These are phyloP conservation scores for Copsychus sechellarum DNA, from an alignment of 2,113 vertebrate species.

Conservation along the genomic window DNA sequence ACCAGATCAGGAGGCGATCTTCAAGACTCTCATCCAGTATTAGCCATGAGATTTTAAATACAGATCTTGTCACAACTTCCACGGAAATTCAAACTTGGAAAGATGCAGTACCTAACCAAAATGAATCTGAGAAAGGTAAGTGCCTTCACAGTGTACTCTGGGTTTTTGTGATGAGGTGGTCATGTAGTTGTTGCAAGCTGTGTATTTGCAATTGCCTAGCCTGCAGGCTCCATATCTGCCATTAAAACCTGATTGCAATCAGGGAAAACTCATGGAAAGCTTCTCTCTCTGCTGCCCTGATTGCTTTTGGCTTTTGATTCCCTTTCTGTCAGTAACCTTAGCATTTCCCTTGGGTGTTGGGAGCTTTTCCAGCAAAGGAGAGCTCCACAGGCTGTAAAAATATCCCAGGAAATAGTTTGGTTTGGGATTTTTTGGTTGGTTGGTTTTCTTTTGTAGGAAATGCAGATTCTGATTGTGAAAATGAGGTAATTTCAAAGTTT, in stretches of 20 bases:
- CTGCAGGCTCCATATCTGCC: background rate
- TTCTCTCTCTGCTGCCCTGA: background rate
- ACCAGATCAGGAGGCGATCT: slow-evolving; percentile 73
- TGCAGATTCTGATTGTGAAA: background rate
- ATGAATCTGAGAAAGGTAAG: slow-evolving; percentile 71
- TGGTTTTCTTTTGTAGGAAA: background rate
- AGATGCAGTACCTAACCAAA: slow-evolving; percentile 47
- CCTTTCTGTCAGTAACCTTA: background rate
- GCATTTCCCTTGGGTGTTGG: background rate
- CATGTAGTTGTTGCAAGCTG: background rate
- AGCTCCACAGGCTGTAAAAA: background rate
- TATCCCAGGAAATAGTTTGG: background rate
- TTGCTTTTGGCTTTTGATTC: background rate
- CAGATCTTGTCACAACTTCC: slow-evolving; percentile 47
- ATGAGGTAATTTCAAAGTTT: background rate
- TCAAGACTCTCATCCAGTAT: slow-evolving; percentile 70
- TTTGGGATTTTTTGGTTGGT: background rate
- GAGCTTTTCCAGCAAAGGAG: background rate
- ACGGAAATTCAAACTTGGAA: slow-evolving; percentile 53
- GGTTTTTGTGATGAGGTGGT: background rate
- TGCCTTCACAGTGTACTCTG: background rate
- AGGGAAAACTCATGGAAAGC: background rate
- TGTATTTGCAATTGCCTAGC: background rate
- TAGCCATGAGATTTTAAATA: slow-evolving; percentile 66
- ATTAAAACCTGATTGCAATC: background rate